Evolutionary conservation across 2,797 vertebrate genomes (phyloP).

Genomic region (Macropus fuliginosus): DNA sequence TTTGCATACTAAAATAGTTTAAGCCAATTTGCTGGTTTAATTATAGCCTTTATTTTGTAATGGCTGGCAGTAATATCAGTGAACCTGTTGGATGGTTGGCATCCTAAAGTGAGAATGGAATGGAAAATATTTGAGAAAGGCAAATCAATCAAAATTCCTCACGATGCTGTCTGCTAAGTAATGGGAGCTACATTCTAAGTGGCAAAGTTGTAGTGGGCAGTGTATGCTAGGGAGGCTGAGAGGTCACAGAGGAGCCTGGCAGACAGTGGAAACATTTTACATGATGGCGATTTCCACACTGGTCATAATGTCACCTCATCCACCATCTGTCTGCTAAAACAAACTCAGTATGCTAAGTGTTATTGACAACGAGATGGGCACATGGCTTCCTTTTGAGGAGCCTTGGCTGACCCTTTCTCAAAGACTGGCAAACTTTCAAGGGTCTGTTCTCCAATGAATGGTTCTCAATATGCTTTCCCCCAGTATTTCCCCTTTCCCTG

Average conservation of each 20-base stretch:
- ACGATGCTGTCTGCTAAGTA: background rate
- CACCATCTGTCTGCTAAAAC: slow-evolving; percentile 59
- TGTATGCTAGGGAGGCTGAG: background rate
- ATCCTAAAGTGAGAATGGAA: slow-evolving; percentile 38
- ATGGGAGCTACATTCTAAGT: background rate
- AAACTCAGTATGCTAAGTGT: slow-evolving; percentile 60
- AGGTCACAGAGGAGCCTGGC: background rate
- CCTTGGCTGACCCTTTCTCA: slow-evolving; percentile 46
- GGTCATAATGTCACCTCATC: slow-evolving; percentile 16
- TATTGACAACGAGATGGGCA: slow-evolving; percentile 62
- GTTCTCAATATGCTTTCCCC: slow-evolving; percentile 25
- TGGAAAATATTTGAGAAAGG: background rate
- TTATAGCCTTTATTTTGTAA: slow-evolving; percentile 33
- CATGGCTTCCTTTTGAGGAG: slow-evolving; percentile 28
- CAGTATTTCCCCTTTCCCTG: background rate
- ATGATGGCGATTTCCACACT: background rate
- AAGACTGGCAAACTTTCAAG: slow-evolving; percentile 57
- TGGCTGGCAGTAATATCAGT: background rate
- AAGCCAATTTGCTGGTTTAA: slow-evolving; percentile 33
- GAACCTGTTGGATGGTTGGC: slow-evolving; percentile 31
- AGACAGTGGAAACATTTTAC: background rate
- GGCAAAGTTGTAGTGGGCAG: background rate
- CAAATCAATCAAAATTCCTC: background rate
- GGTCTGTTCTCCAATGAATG: slow-evolving; percentile 51
- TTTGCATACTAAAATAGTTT: slow-evolving; percentile 38